Percentiles rank a stretch among this genome's conserved stretches.
Evolutionary conservation across 2,888 invertebrate species (phyloP).

Genomic region (Diarsia brunnea): DNA sequence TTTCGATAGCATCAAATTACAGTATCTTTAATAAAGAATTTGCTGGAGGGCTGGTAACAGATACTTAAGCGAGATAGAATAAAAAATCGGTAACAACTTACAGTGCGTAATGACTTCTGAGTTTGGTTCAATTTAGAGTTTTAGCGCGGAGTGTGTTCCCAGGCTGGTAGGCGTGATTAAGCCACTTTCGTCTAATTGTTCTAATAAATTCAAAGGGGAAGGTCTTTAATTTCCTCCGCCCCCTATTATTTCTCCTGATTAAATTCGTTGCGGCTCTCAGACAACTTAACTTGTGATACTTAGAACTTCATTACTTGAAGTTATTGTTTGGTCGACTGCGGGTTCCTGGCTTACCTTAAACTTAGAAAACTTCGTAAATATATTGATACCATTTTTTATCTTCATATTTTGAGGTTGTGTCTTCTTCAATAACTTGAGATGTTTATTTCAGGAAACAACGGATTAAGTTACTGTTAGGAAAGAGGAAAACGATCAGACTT

Average conservation of each 20-base stretch:
- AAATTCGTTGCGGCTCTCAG: slow-evolving; percentile 63
- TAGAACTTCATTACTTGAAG: slow-evolving; percentile 64
- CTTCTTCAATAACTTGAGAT: neutral
- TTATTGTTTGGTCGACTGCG: slow-evolving; percentile 46
- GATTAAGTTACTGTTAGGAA: neutral
- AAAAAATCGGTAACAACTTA: slow-evolving; percentile 18
- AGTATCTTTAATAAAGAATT: slow-evolving; percentile 44
- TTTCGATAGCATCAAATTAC: slow-evolving; percentile 47
- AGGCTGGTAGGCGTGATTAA: slow-evolving; percentile 48
- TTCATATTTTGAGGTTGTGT: neutral
- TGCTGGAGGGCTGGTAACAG: slow-evolving; percentile 13
- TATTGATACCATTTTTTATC: slow-evolving; percentile 9
- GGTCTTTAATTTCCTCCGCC: slow-evolving; percentile 57
- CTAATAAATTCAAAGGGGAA: slow-evolving; percentile 64
- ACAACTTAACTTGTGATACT: slow-evolving; percentile 64
- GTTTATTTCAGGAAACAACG: neutral
- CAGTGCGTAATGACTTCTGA: slow-evolving; percentile 8
- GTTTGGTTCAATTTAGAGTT: slow-evolving; percentile 25
- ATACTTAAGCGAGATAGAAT: slow-evolving; percentile 24
- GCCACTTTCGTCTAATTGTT: slow-evolving; percentile 65
- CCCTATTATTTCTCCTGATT: slow-evolving; percentile 64
- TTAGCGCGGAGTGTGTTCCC: slow-evolving; percentile 36
- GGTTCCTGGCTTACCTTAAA: slow-evolving; percentile 23
- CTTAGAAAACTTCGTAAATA: slow-evolving; percentile 29
- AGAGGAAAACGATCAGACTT: slow-evolving; percentile 1